Evolutionary conservation across 2,888 invertebrate genomes (phyloP).

Genomic region (Helobdella robusta): DNA sequence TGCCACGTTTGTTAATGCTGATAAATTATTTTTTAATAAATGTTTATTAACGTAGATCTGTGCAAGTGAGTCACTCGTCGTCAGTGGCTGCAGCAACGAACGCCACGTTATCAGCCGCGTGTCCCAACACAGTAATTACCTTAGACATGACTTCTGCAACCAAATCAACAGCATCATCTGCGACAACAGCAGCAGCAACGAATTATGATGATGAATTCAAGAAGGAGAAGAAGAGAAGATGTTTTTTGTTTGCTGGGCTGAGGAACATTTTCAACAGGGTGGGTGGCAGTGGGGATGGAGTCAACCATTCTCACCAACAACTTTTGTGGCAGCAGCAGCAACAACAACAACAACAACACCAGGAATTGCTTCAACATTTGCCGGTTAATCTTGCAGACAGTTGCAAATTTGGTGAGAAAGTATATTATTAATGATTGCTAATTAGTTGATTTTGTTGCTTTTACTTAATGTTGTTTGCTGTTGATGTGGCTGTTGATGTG

Average conservation of each 20-base stretch:
- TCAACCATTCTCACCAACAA: not conserved
- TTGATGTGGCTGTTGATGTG: no score
- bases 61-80: not conserved
- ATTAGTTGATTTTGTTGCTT: no score
- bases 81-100: not conserved
- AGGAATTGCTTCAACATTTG: not conserved
- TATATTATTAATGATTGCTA: no score
- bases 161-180: not conserved
- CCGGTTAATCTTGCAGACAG: no score
- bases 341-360: no score
- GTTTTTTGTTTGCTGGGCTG: not conserved
- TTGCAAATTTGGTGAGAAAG: no score
- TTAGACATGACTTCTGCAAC: not conserved
- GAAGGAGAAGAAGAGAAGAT: not conserved
- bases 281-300: not conserved
- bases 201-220: no score
- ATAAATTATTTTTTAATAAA: no score
- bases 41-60: not conserved
- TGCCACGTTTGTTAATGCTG: no score
- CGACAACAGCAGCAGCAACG: slow-evolving; percentile 15
- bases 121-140: slow-evolving; percentile 1
- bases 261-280: not conserved
- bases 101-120: not conserved
- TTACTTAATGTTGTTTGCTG: no score
- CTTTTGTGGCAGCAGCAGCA: slow-evolving; percentile 9